phyloP scores from a whole-genome alignment of 2,888 invertebrate genomes.

The Ectemnius lituratus region DNA sequence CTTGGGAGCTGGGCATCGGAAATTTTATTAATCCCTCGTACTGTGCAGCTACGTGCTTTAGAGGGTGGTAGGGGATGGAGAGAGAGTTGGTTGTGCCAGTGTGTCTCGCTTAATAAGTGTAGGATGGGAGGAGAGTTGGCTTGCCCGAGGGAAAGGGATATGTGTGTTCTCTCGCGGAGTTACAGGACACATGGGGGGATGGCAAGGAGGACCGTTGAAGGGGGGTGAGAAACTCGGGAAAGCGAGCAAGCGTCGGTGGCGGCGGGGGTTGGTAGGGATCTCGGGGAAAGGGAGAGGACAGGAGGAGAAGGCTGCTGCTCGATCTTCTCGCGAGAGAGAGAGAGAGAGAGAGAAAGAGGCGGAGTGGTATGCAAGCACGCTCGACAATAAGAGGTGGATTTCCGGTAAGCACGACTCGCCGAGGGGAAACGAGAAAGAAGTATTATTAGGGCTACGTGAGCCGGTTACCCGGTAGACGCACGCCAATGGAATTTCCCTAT shows the following conservation, averaged over 20 bases:
- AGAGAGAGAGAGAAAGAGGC: constrained; percentile 6
- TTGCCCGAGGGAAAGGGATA: neutral
- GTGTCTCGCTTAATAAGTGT: no score
- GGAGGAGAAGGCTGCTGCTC: neutral
- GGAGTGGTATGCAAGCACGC: constrained; percentile 16
- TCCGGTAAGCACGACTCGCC: constrained; percentile 27
- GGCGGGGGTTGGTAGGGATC: neutral
- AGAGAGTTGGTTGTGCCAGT: no score
- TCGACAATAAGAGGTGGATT: constrained; percentile 33
- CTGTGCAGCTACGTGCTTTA: no score
- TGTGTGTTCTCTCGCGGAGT: neutral
- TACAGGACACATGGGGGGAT: constrained; percentile 3
- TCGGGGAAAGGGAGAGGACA: neutral
- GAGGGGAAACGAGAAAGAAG: constrained; percentile 17
- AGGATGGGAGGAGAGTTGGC: neutral
- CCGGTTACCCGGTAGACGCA: constrained; percentile 7
- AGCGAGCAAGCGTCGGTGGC: no score
- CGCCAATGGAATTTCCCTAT: constrained; percentile 11
- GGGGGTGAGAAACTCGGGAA: no score
- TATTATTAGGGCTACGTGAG: constrained; percentile 31
- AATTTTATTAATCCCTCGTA: constrained; percentile 9
- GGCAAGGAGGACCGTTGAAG: neutral
- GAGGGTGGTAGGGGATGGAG: no score
- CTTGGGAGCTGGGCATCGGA: neutral
- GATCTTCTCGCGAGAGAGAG: constrained; percentile 17